phyloP scores from a whole-genome alignment of 2,888 invertebrate species.

The Gastrophysa polygoni region DNA sequence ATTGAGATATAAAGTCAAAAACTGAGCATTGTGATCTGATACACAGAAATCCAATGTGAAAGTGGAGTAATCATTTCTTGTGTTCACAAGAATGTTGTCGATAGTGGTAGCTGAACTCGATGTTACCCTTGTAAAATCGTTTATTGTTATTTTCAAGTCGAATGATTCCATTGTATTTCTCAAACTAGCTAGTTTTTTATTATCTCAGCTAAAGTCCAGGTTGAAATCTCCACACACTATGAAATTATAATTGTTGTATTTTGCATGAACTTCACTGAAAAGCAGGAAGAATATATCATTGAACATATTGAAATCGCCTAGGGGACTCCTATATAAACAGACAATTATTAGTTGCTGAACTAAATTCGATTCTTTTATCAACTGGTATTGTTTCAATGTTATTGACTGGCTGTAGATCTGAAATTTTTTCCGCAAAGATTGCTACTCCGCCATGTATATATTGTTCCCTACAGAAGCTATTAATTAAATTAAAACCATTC shows the following conservation, averaged over 20 bases:
- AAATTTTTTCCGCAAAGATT: not conserved
- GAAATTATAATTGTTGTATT: not conserved
- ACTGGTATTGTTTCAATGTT: not conserved
- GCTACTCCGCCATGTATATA: not conserved
- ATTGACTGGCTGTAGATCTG: not conserved
- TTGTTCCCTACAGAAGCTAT: constrained; percentile 1
- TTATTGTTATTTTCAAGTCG: no score
- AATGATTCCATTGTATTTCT: no score
- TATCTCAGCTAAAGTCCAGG: no score
- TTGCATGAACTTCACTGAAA: not conserved
- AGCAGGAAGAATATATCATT: not conserved
- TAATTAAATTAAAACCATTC: not conserved
- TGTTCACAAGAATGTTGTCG: no score
- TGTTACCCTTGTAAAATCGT: no score
- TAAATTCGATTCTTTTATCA: not conserved
- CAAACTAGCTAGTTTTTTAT: no score
- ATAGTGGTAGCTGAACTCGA: no score
- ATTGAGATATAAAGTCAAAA: no score
- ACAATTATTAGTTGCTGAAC: not conserved
- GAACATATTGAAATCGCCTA: not conserved
- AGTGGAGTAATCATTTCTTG: no score
- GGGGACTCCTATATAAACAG: not conserved
- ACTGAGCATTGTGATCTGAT: no score
- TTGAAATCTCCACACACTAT: not conserved
- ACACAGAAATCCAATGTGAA: no score